Conservation (phyloP, 2,113 vertebrate species). For the Recurvirostra avosetta region DNA sequence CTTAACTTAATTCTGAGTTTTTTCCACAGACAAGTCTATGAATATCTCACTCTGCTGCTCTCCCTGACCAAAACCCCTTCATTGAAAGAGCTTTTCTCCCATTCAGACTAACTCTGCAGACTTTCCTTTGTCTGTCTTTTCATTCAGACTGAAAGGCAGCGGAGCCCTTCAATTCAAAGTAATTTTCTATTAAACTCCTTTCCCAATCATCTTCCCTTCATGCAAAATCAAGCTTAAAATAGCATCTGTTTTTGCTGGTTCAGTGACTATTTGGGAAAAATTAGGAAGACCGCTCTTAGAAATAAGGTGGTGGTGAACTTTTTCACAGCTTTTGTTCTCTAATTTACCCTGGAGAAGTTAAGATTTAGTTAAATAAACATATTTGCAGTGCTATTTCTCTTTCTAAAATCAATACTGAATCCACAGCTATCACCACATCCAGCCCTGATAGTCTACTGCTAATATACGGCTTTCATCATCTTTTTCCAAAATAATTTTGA, state of each 20-base stretch:
- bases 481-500: background rate
- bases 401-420: background rate
- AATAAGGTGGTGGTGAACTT: background rate
- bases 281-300: background rate
- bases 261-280: background rate
- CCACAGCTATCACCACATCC: background rate
- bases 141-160: background rate
- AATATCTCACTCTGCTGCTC: background rate
- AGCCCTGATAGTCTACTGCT: background rate
- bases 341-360: background rate
- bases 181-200: background rate
- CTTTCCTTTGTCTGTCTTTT: background rate
- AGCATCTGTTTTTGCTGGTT: background rate
- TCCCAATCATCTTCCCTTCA: background rate
- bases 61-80: background rate
- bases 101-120: background rate
- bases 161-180: background rate
- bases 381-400: background rate
- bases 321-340: background rate
- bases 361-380: background rate
- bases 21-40: background rate
- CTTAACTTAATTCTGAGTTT: background rate
- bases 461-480: background rate
- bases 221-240: conserved; percentile 26
- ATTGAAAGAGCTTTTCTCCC: background rate